Evolutionary conservation across 2,113 vertebrate genomes (phyloP), one percentile per base, ranked within the genome.

Genomic region (Rhizomys pruinosus): DNA sequence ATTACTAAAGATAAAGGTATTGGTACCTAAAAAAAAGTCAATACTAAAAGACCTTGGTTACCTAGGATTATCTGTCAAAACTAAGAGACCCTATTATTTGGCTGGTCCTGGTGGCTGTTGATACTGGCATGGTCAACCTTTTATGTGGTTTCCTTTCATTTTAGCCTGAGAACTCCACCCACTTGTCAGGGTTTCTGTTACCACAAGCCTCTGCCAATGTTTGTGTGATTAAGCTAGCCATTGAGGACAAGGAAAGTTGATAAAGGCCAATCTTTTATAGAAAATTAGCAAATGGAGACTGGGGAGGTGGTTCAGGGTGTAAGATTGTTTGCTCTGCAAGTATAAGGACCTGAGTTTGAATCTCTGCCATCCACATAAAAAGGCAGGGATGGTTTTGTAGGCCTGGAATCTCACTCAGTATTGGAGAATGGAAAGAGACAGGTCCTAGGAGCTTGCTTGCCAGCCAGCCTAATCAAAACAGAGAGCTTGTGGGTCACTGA

Each of bases 241-340:
- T 69, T 0, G 0, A 0, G 0, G 32, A 27, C 94, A 81, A 97
- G 57, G 73, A 79, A 97, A 93, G 42, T 69, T 96, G 96, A 97
- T 92, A 92, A 94, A 95, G 96, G 90, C 16, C 90, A 96, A 32
- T 96, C 16, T 97, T 25, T 77, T 86, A 32, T 71, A 93, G 79
- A 84, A 97, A 97, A 97, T 96, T 91, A 98, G 88, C 80, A 73
- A 96, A 92, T 63, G 80, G 25, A 23, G 59, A 2, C 4, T 81
- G 19, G 79, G 19, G 59, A 42, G 59, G 29, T 81, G 79, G 8
- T 25, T 20, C 22, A 32, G 59, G 11, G 79, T 37, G 29, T 63
- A 8, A 27, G 42, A n/a, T n/a, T 11, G 37, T 4, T 42, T 81
- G 57, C 78, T 19, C 27, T 37, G 32, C 29, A 29, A 63, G 27